These are phyloP conservation scores for Strix aluco DNA, from an alignment of 2,113 vertebrate genomes.

Conservation along the genomic window DNA sequence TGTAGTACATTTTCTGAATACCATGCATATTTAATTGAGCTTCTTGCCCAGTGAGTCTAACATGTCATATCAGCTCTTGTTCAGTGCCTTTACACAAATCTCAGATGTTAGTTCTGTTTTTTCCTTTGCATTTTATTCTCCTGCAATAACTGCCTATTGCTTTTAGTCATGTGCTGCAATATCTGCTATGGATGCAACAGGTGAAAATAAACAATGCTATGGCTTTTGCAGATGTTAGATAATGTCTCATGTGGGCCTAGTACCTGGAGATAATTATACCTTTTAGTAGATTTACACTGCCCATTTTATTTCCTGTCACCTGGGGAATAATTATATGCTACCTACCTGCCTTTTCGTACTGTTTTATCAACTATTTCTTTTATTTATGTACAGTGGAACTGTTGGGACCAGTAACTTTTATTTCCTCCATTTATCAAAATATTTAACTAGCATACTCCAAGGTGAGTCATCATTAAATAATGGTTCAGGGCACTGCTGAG, in stretches of 20 bases:
- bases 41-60: neutral
- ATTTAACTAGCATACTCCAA: slow-evolving; percentile 36
- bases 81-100: neutral
- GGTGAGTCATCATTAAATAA: slow-evolving; percentile 27
- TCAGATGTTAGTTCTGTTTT: fast-evolving
- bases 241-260: neutral
- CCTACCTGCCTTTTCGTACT: neutral
- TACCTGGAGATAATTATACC: slow-evolving; percentile 27
- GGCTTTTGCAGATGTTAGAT: neutral
- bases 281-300: slow-evolving; percentile 14
- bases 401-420: slow-evolving; percentile 14
- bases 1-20: neutral
- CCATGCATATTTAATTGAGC: neutral
- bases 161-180: neutral
- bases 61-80: neutral
- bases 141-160: neutral
- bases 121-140: neutral
- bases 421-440: slow-evolving; percentile 61
- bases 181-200: neutral
- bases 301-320: slow-evolving; percentile 14
- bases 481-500: slow-evolving; percentile 26
- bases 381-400: slow-evolving; percentile 22
- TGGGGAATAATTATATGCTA: slow-evolving; percentile 24
- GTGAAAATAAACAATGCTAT: neutral
- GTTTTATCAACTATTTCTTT: slow-evolving; percentile 48